Evolutionary conservation across 64 coral and sea anemone genomes (phyloP), one percentile per base, ranked within the genome.

Genomic region (Hydrozoanthus tunicans): DNA sequence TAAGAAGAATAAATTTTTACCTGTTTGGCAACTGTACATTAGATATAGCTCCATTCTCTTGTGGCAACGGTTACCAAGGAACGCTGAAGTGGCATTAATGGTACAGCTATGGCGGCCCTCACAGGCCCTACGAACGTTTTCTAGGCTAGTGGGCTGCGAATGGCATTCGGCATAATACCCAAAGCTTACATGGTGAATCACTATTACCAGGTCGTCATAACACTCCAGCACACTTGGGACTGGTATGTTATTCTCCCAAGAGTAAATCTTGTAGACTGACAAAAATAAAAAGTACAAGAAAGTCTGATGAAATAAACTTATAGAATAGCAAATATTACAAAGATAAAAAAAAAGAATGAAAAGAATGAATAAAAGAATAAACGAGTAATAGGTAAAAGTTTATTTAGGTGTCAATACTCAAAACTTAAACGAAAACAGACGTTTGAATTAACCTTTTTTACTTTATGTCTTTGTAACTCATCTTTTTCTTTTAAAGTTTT

Each of bases 1-100:
- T 43, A 43, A 43, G 32, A 43, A 43, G 32, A 43, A 43, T 43
- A 68, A 3, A 15, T 68, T 62, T 13, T 7, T n/a, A 83, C 81
- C 81, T 53, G 81, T 83, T 83, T 83, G 81, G 32, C 81, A 83
- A 83, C 81, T 83, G 25, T 83, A 83, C 17, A 12, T 83, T 51
- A 83, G 32, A 51, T 67, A 65, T 66, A 83, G 12, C 7, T 6
- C 3, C 52, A 51, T 55, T 14, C 55, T 83, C 0, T 14, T 4
- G 5, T 15, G 67, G 9, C 84, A 88, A 43, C 8, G 54, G 23
- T 56, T 6, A 4, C 84, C 84, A 0, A 88, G 25, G 20, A 73
- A 88, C 14, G 84, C 84, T 15, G 55, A 9, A 1, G 68, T 74
- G 57, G 12, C 12, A 11, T 10, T 20, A 43, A 88, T 58, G 3